Conservation (phyloP, 2,888 invertebrate species). For the Euplexia lucipara region DNA sequence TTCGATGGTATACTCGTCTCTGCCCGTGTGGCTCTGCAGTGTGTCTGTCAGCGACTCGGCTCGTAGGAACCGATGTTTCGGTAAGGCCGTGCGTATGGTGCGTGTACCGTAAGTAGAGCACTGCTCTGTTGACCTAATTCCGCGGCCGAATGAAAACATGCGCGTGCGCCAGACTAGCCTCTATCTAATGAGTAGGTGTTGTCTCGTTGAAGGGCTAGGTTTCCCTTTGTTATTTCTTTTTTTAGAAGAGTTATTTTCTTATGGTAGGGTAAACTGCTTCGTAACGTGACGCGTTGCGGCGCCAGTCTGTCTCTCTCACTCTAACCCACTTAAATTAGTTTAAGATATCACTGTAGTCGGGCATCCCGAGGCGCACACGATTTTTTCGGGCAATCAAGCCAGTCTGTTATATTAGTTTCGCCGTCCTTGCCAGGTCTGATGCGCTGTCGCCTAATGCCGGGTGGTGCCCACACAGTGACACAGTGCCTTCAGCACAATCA, state of each 20-base stretch:
- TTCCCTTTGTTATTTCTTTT: background rate
- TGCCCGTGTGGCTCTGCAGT: background rate
- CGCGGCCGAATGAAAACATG: background rate
- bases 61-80: background rate
- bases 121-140: slow-evolving; percentile 54
- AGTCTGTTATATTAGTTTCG: too few relatives aligned
- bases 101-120: slow-evolving; percentile 36
- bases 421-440: background rate
- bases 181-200: background rate
- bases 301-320: too few relatives aligned
- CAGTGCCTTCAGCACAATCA: background rate
- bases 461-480: background rate
- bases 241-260: too few relatives aligned
- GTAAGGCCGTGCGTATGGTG: slow-evolving; percentile 25
- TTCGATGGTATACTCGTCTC: too few relatives aligned
- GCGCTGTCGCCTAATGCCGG: background rate
- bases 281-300: too few relatives aligned
- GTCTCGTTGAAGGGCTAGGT: background rate
- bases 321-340: too few relatives aligned
- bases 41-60: slow-evolving; percentile 1
- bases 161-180: background rate
- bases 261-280: too few relatives aligned
- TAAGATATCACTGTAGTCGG: too few relatives aligned
- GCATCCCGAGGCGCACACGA: too few relatives aligned
- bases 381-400: background rate